Percentiles rank a stretch among this genome's conserved stretches.
Conservation (phyloP, 2,797 vertebrate species). For the Pseudochaenichthys georgianus region DNA sequence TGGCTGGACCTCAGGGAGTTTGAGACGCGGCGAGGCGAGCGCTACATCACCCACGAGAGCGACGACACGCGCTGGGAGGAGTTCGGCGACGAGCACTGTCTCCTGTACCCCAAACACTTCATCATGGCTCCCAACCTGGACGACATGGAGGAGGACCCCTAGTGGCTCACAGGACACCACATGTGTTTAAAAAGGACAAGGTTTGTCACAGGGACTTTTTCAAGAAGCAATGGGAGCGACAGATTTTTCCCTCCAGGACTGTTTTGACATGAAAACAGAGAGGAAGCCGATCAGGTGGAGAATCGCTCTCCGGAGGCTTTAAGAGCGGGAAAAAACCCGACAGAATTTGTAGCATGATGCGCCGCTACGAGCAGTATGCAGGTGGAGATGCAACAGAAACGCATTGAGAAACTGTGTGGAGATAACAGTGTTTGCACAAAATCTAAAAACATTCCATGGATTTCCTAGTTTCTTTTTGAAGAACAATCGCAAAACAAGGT, state of each 20-base stretch:
- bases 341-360: slow-evolving; percentile 47
- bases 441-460: slow-evolving; percentile 73
- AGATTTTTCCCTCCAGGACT: slow-evolving; percentile 60
- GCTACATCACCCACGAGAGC: slow-evolving; percentile 98
- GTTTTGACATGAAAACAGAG: slow-evolving; percentile 66
- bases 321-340: slow-evolving; percentile 35
- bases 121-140: slow-evolving; percentile 98
- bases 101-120: slow-evolving; percentile 95
- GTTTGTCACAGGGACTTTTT: slow-evolving; percentile 55
- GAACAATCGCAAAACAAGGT: slow-evolving; percentile 52
- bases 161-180: slow-evolving; percentile 62
- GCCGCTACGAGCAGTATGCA: slow-evolving; percentile 42
- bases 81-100: slow-evolving; percentile 92
- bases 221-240: slow-evolving; percentile 56
- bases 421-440: slow-evolving; percentile 56
- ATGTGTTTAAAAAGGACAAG: slow-evolving; percentile 26
- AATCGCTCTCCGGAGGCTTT: slow-evolving; percentile 40
- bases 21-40: slow-evolving; percentile 95
- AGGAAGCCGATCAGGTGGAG: slow-evolving; percentile 48
- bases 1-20: slow-evolving; percentile 99
- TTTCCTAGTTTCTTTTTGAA: slow-evolving; percentile 42
- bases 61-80: slow-evolving; percentile 98
- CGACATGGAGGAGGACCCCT: slow-evolving; percentile 99
- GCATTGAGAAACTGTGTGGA: slow-evolving; percentile 53
- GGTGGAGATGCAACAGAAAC: slow-evolving; percentile 51